Conservation (phyloP, 2,113 vertebrate genomes). For the Stictonetta naevosa region DNA sequence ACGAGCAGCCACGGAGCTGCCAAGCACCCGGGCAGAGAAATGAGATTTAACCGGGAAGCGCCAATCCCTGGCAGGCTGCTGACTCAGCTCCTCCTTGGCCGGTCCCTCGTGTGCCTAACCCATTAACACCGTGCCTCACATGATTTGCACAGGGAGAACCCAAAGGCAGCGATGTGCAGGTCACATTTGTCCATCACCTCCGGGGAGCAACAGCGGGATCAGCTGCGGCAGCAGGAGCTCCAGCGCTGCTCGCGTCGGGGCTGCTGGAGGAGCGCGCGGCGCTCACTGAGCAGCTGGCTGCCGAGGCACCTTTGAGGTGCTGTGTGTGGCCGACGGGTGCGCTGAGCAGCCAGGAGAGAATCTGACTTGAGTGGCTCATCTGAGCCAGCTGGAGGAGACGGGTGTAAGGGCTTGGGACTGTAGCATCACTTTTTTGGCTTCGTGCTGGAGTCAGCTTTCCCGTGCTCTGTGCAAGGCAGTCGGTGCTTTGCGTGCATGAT, state of each 20-base stretch:
- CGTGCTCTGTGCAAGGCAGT: accelerated
- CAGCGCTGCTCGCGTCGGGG: background rate
- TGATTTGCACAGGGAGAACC: background rate
- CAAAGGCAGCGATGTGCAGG: background rate
- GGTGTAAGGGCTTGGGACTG: background rate
- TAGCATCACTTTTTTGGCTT: background rate
- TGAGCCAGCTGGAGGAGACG: background rate
- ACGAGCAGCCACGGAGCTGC: accelerated
- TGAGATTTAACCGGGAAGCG: background rate
- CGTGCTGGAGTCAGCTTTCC: background rate
- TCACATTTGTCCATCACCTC: background rate
- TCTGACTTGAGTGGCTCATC: background rate
- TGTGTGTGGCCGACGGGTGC: background rate
- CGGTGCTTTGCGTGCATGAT: background rate
- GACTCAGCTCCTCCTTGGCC: background rate
- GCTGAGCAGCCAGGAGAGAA: background rate
- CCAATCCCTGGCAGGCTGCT: background rate
- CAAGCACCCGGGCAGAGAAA: background rate
- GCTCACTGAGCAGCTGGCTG: background rate
- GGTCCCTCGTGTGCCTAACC: background rate
- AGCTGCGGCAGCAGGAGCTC: background rate
- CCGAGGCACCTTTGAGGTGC: background rate
- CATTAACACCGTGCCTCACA: background rate
- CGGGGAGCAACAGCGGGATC: background rate
- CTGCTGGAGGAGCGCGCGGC: background rate